Evolutionary conservation across 2,888 invertebrate genomes (phyloP), one percentile per base, ranked within the genome.

Genomic region (Alsophila aescularia): DNA sequence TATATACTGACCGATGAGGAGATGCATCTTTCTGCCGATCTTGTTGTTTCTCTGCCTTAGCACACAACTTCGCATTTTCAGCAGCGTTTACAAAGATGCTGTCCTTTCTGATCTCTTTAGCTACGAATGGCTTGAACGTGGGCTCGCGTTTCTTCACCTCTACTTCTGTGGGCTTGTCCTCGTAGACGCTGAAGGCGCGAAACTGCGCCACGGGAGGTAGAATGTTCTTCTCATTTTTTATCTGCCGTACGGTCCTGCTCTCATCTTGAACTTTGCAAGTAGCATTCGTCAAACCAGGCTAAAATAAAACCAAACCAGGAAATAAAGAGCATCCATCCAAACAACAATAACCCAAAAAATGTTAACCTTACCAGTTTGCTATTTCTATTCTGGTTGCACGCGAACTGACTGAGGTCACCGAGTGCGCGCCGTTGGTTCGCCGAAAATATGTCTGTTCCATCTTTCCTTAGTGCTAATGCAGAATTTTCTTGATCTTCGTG

Each of bases 401-500:
- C 91, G 67, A 93, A 93, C 70, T 93, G 92, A 70, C 93, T 93
- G 54, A 95, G 85, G 65, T 93, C 93, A 40, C 94, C 95, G 41
- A 95, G 89, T 52, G 94, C 94, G 60, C 94, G 91, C 68, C 95
- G 92, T 81, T 94, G 94, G 67, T 88, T 86, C 54, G 90, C 86
- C 48, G 87, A 72, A 78, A 89, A 89, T 62, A 89, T 70, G 55
- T 90, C 90, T 63, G 85, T 81, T 73, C 85, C 91, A 62, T 93
- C 93, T 79, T 93, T 93, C 66, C 88, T 86, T 45, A 90, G 81
- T 59, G 88, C 90, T 67, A 91, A 76, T 62, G 90, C 79, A 68
- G 93, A 90, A 85, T 96, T 96, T 87, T 96, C 96, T 82, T 95
- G 94, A 86, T 96, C 96, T 84, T 95, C 94, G 85, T 94, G 95